phyloP scores from a whole-genome alignment of 37 sponge, comb jelly and placozoan genomes.

The Corticium candelabrum region DNA sequence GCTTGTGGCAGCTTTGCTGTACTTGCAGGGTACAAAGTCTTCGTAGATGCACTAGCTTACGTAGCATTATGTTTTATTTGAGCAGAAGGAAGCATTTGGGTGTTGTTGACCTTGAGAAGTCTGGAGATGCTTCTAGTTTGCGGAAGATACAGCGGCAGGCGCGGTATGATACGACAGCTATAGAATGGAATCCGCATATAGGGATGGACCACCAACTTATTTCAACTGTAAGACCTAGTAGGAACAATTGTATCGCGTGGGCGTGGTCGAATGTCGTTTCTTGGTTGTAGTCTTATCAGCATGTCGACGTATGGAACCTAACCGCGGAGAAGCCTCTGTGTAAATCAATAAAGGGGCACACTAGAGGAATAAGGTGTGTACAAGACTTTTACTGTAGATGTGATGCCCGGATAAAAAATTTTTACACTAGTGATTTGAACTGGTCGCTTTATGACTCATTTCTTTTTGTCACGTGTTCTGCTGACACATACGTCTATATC shows the following conservation, averaged over 20 bases:
- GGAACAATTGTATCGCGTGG: too few species aligned
- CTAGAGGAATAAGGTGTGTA: slow-evolving; percentile 52
- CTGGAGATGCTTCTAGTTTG: not conserved
- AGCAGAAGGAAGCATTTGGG: slow-evolving; percentile 68
- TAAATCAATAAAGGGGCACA: slow-evolving; percentile 57
- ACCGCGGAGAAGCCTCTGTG: slow-evolving; percentile 41
- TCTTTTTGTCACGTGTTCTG: slow-evolving; percentile 60
- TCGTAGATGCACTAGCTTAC: too few species aligned
- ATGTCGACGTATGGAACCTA: slow-evolving; percentile 70
- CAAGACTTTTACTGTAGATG: too few species aligned
- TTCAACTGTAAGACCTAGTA: too few species aligned
- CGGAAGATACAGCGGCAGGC: slow-evolving; percentile 48
- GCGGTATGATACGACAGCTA: slow-evolving; percentile 59
- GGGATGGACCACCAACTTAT: too few species aligned
- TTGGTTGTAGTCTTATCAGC: slow-evolving; percentile 67
- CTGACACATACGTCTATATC: slow-evolving; percentile 65
- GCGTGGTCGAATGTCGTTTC: too few species aligned
- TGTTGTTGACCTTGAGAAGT: slow-evolving; percentile 40
- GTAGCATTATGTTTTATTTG: too few species aligned
- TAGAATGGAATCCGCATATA: slow-evolving; percentile 67
- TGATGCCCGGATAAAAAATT: slow-evolving; percentile 7
- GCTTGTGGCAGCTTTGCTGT: too few species aligned
- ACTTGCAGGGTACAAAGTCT: too few species aligned
- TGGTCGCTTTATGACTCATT: slow-evolving; percentile 60
- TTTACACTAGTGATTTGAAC: slow-evolving; percentile 54